Percentiles rank a stretch among this genome's conserved stretches.
Evolutionary conservation across 2,888 invertebrate species (phyloP).

Genomic region (Microctonus brassicae): DNA sequence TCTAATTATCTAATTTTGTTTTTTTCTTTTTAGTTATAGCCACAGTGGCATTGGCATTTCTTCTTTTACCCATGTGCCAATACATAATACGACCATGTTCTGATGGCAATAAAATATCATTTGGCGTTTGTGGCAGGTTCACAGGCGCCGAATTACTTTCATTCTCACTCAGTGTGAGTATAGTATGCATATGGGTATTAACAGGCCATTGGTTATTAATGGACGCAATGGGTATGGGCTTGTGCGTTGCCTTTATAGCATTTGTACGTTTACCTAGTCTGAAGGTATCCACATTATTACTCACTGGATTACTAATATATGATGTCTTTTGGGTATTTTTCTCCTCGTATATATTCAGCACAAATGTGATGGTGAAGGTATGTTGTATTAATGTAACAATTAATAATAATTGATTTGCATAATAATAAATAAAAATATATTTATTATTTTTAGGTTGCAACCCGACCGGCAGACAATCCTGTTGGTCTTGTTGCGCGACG

Average conservation of each 20-base stretch:
- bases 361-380: conserved; percentile 98
- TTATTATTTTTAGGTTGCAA: conserved; percentile 75
- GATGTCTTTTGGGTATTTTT: conserved; percentile 99
- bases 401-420: not conserved
- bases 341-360: conserved; percentile 97
- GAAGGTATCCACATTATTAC: conserved; percentile 93
- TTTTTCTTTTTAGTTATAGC: conserved; percentile 81
- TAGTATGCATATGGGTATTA: conserved; percentile 97
- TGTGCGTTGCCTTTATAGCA: conserved; percentile 98
- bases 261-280: conserved; percentile 95
- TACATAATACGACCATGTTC: conserved; percentile 90
- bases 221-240: conserved; percentile 99
- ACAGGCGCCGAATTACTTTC: conserved; percentile 95
- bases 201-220: conserved; percentile 98
- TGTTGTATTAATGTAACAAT: conserved; percentile 65
- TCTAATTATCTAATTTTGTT: not conserved
- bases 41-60: conserved; percentile 95
- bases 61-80: conserved; percentile 97
- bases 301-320: conserved; percentile 93
- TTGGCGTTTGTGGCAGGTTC: conserved; percentile 93
- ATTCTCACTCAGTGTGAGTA: conserved; percentile 90
- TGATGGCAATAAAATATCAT: conserved; percentile 87
- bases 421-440: conserved; percentile 75
- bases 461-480: conserved; percentile 90
- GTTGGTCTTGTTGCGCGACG: conserved; percentile 94